A percentile compares a stretch with the other conserved stretches of the same genome.
phyloP scores from a whole-genome alignment of 1,140 invertebrate genomes.

The Neelides sp. region DNA sequence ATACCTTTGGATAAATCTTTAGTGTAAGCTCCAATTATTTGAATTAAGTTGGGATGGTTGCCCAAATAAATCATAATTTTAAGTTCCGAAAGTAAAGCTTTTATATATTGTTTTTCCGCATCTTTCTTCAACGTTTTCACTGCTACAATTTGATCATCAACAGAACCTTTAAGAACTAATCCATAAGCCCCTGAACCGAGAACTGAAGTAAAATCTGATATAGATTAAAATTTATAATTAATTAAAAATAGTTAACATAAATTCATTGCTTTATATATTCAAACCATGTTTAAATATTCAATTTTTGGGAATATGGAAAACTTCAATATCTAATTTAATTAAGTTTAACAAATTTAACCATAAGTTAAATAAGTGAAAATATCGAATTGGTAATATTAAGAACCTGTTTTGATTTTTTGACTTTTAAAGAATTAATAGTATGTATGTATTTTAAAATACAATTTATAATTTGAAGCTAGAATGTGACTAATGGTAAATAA shows the following conservation, averaged over 20 bases:
- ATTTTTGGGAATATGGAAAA: too few relatives aligned
- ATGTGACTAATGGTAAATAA: too few relatives aligned
- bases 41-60: not conserved
- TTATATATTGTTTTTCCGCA: slow-evolving; percentile 7
- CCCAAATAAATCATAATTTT: slow-evolving; percentile 14
- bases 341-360: too few relatives aligned
- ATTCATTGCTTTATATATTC: too few relatives aligned
- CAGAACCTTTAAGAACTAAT: slow-evolving; percentile 1
- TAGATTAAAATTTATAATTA: not conserved
- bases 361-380: not conserved
- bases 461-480: too few relatives aligned
- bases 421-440: too few relatives aligned
- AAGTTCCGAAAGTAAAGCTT: slow-evolving; percentile 9
- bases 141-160: not conserved
- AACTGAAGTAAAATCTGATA: not conserved
- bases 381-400: not conserved
- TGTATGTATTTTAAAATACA: too few relatives aligned
- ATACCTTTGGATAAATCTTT: slow-evolving; percentile 1
- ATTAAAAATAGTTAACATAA: too few relatives aligned
- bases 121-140: slow-evolving; percentile 7
- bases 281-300: too few relatives aligned
- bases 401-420: too few relatives aligned
- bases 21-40: slow-evolving; percentile 4
- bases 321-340: too few relatives aligned
- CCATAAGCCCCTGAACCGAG: slow-evolving; percentile 1